A percentile compares a stretch with the other conserved stretches of the same genome.
phyloP scores from a whole-genome alignment of 2,888 invertebrate species.

The Parochlus steinenii region DNA sequence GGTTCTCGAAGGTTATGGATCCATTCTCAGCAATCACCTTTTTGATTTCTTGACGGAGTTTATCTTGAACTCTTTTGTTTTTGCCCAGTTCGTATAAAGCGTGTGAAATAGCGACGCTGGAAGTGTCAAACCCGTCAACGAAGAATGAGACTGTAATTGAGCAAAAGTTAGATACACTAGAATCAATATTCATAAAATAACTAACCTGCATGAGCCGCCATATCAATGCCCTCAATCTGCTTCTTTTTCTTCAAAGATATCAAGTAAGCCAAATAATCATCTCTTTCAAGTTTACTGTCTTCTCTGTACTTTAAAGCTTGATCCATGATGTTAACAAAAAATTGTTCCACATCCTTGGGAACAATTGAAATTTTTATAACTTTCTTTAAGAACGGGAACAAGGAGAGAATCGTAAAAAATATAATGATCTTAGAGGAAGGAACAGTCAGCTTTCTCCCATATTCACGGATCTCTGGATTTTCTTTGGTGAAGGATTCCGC shows the following conservation, averaged over 20 bases:
- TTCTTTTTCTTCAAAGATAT: slow-evolving; percentile 22
- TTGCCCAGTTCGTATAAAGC: slow-evolving; percentile 5
- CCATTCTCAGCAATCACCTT: neutral
- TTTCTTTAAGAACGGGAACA: slow-evolving; percentile 19
- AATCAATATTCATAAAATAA: no score
- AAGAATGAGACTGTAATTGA: no score
- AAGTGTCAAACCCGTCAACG: slow-evolving; percentile 3
- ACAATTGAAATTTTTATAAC: slow-evolving; percentile 6
- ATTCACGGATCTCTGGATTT: slow-evolving; percentile 20
- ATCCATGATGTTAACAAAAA: slow-evolving; percentile 15
- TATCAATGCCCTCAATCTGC: slow-evolving; percentile 16
- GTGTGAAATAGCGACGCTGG: neutral
- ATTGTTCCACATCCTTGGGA: slow-evolving; percentile 2
- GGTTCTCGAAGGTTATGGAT: neutral
- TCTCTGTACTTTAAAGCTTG: slow-evolving; percentile 20
- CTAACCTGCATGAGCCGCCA: slow-evolving; percentile 24
- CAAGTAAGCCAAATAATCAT: slow-evolving; percentile 25
- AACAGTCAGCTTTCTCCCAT: slow-evolving; percentile 21
- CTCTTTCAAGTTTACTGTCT: slow-evolving; percentile 18
- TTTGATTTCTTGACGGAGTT: slow-evolving; percentile 6
- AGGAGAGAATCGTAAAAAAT: slow-evolving; percentile 17
- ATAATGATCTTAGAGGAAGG: slow-evolving; percentile 18
- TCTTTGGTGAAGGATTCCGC: slow-evolving; percentile 26
- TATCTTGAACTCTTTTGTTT: slow-evolving; percentile 3
- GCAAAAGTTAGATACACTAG: no score